Conservation (phyloP, 2,113 vertebrate species). For the Fregata magnificens region DNA sequence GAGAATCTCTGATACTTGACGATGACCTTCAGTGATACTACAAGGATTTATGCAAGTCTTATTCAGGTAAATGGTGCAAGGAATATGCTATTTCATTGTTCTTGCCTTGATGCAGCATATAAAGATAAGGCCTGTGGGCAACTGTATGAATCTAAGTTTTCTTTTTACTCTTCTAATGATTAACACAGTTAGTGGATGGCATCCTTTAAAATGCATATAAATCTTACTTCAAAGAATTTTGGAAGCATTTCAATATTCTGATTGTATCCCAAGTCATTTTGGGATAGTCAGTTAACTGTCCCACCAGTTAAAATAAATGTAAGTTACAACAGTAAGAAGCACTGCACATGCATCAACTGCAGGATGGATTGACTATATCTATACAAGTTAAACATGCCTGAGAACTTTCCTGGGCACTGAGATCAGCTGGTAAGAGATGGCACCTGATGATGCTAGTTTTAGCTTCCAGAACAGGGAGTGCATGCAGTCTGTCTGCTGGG, state of each 20-base stretch:
- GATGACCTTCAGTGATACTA: conserved; percentile 65
- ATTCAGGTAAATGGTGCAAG: conserved; percentile 22
- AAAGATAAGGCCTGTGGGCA: background rate
- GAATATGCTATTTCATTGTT: conserved; percentile 24
- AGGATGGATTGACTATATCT: background rate
- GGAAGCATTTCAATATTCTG: background rate
- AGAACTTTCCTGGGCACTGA: background rate
- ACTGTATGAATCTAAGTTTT: background rate
- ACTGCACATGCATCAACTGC: background rate
- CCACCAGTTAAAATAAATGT: background rate
- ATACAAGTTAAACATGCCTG: background rate
- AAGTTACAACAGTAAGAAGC: background rate
- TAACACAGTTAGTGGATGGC: background rate
- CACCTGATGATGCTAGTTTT: background rate
- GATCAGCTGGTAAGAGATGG: background rate
- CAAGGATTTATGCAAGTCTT: conserved; percentile 37
- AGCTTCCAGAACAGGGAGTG: background rate
- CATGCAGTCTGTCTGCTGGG: background rate
- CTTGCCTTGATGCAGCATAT: background rate
- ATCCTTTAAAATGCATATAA: background rate
- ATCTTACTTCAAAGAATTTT: background rate
- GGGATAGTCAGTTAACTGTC: background rate
- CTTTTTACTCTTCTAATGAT: background rate
- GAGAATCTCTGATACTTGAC: conserved; percentile 60
- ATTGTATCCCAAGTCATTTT: background rate